Evolutionary conservation across 2,888 invertebrate species (phyloP).

Genomic region (Choristoneura rosaceana): DNA sequence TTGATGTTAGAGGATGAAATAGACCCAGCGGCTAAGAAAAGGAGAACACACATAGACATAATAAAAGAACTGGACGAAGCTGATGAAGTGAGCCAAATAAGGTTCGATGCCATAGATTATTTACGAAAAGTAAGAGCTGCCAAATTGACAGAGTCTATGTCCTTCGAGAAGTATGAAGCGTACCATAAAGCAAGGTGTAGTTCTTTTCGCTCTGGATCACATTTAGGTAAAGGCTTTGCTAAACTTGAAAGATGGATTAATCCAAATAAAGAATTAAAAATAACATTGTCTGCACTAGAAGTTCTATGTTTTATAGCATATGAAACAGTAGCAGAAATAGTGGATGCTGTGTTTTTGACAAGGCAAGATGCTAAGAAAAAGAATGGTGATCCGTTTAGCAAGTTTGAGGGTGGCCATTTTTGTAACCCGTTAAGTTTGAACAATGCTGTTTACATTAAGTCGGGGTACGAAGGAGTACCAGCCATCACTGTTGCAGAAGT

Average conservation of each 20-base stretch:
- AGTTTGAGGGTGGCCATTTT: slow-evolving; percentile 87
- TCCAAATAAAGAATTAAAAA: slow-evolving; percentile 86
- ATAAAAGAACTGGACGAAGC: slow-evolving; percentile 85
- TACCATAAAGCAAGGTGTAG: slow-evolving; percentile 92
- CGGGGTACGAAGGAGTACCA: slow-evolving; percentile 88
- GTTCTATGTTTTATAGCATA: slow-evolving; percentile 94
- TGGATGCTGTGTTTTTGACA: slow-evolving; percentile 93
- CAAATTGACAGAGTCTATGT: slow-evolving; percentile 83
- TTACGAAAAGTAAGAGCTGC: slow-evolving; percentile 86
- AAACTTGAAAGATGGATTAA: slow-evolving; percentile 88
- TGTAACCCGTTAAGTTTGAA: slow-evolving; percentile 86
- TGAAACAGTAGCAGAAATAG: slow-evolving; percentile 95
- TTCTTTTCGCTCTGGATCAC: slow-evolving; percentile 87
- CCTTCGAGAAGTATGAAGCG: slow-evolving; percentile 88
- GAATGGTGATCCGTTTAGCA: slow-evolving; percentile 88
- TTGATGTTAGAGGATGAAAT: slow-evolving; percentile 80
- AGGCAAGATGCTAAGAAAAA: slow-evolving; percentile 90
- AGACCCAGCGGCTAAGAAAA: slow-evolving; percentile 76
- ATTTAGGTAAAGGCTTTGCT: slow-evolving; percentile 79
- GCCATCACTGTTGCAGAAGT: slow-evolving; percentile 93
- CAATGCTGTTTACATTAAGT: slow-evolving; percentile 83
- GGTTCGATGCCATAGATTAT: slow-evolving; percentile 84
- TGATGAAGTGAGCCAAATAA: slow-evolving; percentile 82
- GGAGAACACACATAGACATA: slow-evolving; percentile 77
- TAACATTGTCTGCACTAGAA: slow-evolving; percentile 88